A percentile compares a stretch with the other conserved stretches of the same genome.
These are phyloP conservation scores for Trissonchulus latispiculum DNA, from an alignment of 2,888 invertebrate genomes.

Conservation along the genomic window DNA sequence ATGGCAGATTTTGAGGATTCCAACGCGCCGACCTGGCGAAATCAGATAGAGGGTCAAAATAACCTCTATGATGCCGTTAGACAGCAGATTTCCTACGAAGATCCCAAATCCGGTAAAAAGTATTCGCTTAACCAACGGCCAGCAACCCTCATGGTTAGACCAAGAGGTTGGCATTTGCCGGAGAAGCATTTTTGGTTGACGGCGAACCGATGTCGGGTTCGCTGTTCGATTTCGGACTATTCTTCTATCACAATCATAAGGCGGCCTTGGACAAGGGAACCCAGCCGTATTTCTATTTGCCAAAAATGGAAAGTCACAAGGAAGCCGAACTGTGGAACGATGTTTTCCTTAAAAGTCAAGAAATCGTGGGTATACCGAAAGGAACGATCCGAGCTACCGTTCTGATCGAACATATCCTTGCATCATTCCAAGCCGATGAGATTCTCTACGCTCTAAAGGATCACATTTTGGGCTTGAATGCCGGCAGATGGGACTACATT, in stretches of 20 bases:
- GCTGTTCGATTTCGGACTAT: slow-evolving; percentile 59
- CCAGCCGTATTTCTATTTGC: slow-evolving; percentile 63
- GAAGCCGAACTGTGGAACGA: slow-evolving; percentile 62
- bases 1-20: slow-evolving; percentile 53
- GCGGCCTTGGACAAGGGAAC: slow-evolving; percentile 52
- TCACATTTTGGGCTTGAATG: slow-evolving; percentile 61
- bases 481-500: slow-evolving; percentile 63
- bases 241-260: slow-evolving; percentile 58
- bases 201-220: slow-evolving; percentile 53
- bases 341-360: slow-evolving; percentile 58
- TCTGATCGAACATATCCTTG: slow-evolving; percentile 60
- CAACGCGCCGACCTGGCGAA: slow-evolving; percentile 62
- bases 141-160: slow-evolving; percentile 59
- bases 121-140: slow-evolving; percentile 45
- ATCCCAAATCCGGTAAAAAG: slow-evolving; percentile 33
- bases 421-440: slow-evolving; percentile 60
- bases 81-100: slow-evolving; percentile 45
- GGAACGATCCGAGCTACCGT: slow-evolving; percentile 62
- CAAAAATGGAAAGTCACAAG: slow-evolving; percentile 57
- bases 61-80: slow-evolving; percentile 55
- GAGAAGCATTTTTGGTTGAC: slow-evolving; percentile 49
- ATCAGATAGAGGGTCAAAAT: slow-evolving; percentile 56
- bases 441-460: slow-evolving; percentile 58
- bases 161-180: slow-evolving; percentile 64
- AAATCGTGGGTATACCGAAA: slow-evolving; percentile 52